Conservation (phyloP, 2,888 invertebrate species). For the Sialis fuliginosa region DNA sequence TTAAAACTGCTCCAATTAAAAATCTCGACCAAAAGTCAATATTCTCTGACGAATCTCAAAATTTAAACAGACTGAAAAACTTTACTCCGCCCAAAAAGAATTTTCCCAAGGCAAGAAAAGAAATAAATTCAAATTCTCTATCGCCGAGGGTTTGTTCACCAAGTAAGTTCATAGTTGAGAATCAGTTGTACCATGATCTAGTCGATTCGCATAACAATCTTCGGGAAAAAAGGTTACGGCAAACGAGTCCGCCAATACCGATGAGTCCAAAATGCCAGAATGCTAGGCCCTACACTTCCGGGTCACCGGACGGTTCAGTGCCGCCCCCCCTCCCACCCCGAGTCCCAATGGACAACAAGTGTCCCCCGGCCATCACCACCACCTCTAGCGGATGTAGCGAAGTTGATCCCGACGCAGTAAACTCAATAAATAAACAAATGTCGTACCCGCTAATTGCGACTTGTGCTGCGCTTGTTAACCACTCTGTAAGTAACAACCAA, state of each 20-base stretch:
- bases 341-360: constrained; percentile 18
- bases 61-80: constrained; percentile 3
- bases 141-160: not conserved
- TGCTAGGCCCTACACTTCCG: not conserved
- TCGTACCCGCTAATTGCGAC: constrained; percentile 42
- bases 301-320: constrained; percentile 10
- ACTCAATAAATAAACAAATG: constrained; percentile 47
- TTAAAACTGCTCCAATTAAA: constrained; percentile 7
- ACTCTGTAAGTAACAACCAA: constrained; percentile 26
- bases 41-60: not conserved
- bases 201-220: not conserved
- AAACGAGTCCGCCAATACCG: not conserved
- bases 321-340: constrained; percentile 43
- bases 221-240: not conserved
- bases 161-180: constrained; percentile 1
- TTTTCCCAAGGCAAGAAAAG: constrained; percentile 1
- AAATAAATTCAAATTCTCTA: not conserved
- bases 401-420: constrained; percentile 27
- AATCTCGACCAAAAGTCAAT: constrained; percentile 6
- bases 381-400: constrained; percentile 15
- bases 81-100: not conserved
- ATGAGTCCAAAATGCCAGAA: not conserved
- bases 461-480: constrained; percentile 26
- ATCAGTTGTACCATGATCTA: constrained; percentile 2
- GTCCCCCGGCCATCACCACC: constrained; percentile 15